Conservation (phyloP, 2,888 invertebrate genomes). For the Heteropelma amictum region DNA sequence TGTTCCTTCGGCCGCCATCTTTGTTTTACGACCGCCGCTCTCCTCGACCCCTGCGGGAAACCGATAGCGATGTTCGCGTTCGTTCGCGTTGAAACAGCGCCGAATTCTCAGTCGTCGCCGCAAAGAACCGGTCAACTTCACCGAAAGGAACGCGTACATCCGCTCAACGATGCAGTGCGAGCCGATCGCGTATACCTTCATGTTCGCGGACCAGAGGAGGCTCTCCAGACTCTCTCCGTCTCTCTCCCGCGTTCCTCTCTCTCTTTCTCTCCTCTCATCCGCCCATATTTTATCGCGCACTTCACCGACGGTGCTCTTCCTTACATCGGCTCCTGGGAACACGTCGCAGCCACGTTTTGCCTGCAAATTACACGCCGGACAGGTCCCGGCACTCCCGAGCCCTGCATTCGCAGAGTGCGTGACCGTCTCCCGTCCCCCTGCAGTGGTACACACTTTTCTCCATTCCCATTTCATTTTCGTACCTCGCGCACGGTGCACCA, state of each 20-base stretch:
- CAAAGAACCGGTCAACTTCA: slow-evolving; percentile 24
- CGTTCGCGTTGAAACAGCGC: too few species aligned
- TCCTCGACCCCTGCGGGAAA: too few species aligned
- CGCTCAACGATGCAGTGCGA: too few species aligned
- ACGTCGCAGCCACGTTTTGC: slow-evolving; percentile 44
- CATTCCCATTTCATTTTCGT: neutral
- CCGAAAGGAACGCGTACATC: neutral
- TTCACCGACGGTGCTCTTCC: slow-evolving; percentile 23
- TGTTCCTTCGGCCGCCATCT: too few species aligned
- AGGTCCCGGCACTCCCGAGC: too few species aligned
- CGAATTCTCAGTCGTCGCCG: too few species aligned
- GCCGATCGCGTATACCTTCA: too few species aligned
- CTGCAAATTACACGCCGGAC: slow-evolving; percentile 46
- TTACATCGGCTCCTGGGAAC: slow-evolving; percentile 29
- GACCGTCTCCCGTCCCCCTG: neutral
- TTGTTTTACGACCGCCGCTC: too few species aligned
- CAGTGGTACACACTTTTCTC: neutral
- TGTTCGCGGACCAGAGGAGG: slow-evolving; percentile 9
- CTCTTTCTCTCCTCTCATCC: neutral
- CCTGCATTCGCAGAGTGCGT: slow-evolving; percentile 38
- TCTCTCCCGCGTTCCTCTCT: slow-evolving; percentile 5
- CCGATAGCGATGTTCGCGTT: too few species aligned
- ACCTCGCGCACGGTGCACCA: too few species aligned
- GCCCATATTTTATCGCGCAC: slow-evolving; percentile 17
- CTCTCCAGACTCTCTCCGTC: slow-evolving; percentile 12